Base-by-base conservation (phyloP, 2,888 invertebrate species). In the Cacoxenus indagator region DNA sequence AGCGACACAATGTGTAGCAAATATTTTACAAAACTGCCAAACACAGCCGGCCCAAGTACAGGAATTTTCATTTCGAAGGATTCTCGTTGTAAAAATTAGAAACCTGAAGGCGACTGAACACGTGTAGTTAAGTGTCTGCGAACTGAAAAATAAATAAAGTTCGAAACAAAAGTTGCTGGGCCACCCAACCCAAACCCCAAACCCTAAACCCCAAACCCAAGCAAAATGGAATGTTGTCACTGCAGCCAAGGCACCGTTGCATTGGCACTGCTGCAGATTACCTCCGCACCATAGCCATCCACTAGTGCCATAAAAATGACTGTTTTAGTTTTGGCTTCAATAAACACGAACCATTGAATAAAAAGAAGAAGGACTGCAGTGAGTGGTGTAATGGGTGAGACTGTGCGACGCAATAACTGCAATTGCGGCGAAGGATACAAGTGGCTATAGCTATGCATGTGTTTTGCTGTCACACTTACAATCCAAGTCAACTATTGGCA, bases 291-390 rank as follows among this genome's bases (percentile, higher is more conserved):
- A 37, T 4, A 37, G 37, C 14, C 37, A 37, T 37, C 8, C 5
- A 6, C 48, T 17, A 9, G 22, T 31, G 59, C 59, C 59, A 59
- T 59, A 59, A 59, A 59, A 55, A 59, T n/a, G 59, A 17, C 59
- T 59, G 31, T 59, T 31, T 59, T 59, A 59, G 59, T 29, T 59
- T 59, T 59, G 31, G 31, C 59, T 59, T 59, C 59, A 59, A 59
- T 59, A 31, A 59, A 59, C 29, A 59, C 31, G 31, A 8, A 59
- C 55, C 6, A 55, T 26, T 27, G 27, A 55, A 22, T 14, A 19
- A 48, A 8, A 8, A 14, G 14, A 37, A 1, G 37, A 2, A 37
- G 37, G 37, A 37, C 8, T 8, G 5, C 37, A 51, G 46, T 1
- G 17, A 48, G 19, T n/a, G 9, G 24, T 6, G 9, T 11, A 37